Conservation (phyloP, 2,888 invertebrate genomes). For the Xylophagus ater region DNA sequence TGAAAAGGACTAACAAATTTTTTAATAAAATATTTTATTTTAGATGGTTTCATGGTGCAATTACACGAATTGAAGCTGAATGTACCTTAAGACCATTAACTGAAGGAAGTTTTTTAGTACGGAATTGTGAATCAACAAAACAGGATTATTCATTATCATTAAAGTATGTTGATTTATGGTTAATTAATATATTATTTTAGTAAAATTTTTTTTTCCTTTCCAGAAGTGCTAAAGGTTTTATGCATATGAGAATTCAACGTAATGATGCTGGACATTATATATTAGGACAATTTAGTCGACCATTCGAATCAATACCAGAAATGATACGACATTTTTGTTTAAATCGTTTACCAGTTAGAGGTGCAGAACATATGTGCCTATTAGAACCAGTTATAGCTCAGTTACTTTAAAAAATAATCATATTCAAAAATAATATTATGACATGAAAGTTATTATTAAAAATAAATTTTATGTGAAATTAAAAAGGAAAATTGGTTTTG, state of each 20-base stretch:
- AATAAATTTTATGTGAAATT: too few relatives aligned
- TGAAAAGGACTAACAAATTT: background rate
- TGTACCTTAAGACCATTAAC: conserved; percentile 66
- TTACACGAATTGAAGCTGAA: conserved; percentile 85
- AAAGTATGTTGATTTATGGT: conserved; percentile 57
- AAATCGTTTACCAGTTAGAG: conserved; percentile 85
- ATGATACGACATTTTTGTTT: conserved; percentile 90
- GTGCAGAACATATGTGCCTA: conserved; percentile 93
- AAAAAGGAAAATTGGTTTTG: too few relatives aligned
- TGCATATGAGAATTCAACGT: conserved; percentile 92
- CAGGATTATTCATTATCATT: conserved; percentile 89
- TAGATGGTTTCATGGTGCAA: conserved; percentile 93
- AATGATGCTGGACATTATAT: conserved; percentile 71
- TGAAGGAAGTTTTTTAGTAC: conserved; percentile 89
- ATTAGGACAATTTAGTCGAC: conserved; percentile 84
- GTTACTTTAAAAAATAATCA: conserved; percentile 49
- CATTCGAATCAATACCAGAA: conserved; percentile 86
- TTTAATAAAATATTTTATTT: conserved; percentile 9
- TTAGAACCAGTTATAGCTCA: conserved; percentile 84
- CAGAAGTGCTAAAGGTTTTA: conserved; percentile 89
- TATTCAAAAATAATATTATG: too few relatives aligned
- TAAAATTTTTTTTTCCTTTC: conserved; percentile 22
- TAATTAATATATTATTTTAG: conserved; percentile 2
- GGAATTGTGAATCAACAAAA: conserved; percentile 88
- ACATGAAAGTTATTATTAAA: too few relatives aligned